These are phyloP conservation scores for Nibea coibor DNA, from an alignment of 2,113 vertebrate species.

Conservation along the genomic window DNA sequence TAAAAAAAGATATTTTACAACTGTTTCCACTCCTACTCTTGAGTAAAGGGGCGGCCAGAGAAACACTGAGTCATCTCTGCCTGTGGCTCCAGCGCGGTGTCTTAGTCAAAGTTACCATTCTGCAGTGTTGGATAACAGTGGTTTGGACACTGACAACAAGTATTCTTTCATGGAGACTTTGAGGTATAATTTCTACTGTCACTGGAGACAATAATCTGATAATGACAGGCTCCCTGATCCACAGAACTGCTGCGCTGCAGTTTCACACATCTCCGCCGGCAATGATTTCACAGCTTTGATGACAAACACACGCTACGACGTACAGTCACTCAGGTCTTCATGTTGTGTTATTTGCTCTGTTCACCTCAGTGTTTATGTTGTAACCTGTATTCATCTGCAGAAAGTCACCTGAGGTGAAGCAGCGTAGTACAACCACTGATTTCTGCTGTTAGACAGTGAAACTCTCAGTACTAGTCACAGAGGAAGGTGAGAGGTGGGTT, in stretches of 20 bases:
- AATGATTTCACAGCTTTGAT: conserved; percentile 27
- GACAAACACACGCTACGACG: conserved; percentile 18
- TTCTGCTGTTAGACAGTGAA: background rate
- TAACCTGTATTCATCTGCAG: conserved; percentile 9
- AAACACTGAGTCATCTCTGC: conserved; percentile 65
- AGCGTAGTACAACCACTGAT: background rate
- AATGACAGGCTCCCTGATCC: conserved; percentile 55
- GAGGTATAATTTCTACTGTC: conserved; percentile 56
- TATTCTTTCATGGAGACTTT: conserved; percentile 4
- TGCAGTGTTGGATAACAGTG: conserved; percentile 35
- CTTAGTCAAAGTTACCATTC: conserved; percentile 35
- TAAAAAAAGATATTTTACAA: conserved; percentile 1
- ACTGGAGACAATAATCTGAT: conserved; percentile 56
- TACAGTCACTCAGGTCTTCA: background rate
- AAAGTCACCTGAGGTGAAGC: conserved; percentile 23
- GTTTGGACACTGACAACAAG: conserved; percentile 44
- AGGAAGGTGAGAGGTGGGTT: background rate
- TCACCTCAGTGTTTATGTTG: background rate
- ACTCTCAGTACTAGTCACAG: background rate
- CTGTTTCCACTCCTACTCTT: conserved; percentile 20
- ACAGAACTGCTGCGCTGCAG: conserved; percentile 37
- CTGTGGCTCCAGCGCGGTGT: conserved; percentile 28
- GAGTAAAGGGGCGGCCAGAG: conserved; percentile 38
- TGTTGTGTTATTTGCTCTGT: conserved; percentile 16
- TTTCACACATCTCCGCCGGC: conserved; percentile 26